These are phyloP conservation scores for Ichneumon xanthorius DNA, from an alignment of 2,888 invertebrate species.

Conservation along the genomic window DNA sequence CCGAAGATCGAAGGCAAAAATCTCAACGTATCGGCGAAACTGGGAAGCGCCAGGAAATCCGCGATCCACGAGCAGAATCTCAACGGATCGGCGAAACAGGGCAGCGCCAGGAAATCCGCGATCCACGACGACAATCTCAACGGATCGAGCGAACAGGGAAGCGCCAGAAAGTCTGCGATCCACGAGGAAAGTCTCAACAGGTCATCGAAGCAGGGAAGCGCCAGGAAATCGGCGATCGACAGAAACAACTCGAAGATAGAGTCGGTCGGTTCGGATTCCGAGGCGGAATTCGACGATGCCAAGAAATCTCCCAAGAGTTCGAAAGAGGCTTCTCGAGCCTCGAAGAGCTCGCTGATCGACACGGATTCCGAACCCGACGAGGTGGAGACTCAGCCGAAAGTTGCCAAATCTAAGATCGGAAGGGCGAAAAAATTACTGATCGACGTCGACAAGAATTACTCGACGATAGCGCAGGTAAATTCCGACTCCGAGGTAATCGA, in stretches of 20 bases:
- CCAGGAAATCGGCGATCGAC: slow-evolving; percentile 26
- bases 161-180: slow-evolving; percentile 22
- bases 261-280: neutral
- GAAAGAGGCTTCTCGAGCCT: neutral
- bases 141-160: slow-evolving; percentile 9
- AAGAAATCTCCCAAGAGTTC: neutral
- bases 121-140: slow-evolving; percentile 14
- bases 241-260: slow-evolving; percentile 25
- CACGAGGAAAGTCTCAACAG: neutral
- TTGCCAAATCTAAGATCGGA: neutral
- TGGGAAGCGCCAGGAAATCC: slow-evolving; percentile 14
- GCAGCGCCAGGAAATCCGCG: slow-evolving; percentile 10
- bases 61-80: slow-evolving; percentile 10
- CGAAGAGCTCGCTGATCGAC: slow-evolving; percentile 6
- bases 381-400: neutral
- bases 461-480: slow-evolving; percentile 61
- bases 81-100: slow-evolving; percentile 23
- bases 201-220: neutral
- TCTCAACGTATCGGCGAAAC: slow-evolving; percentile 13
- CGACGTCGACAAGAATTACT: slow-evolving; percentile 50
- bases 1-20: neutral
- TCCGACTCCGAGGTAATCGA: slow-evolving; percentile 62
- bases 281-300: neutral
- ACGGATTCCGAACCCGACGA: slow-evolving; percentile 30
- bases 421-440: slow-evolving; percentile 29